Conservation (phyloP, 2,797 vertebrate species). For the Myotis planiceps region DNA sequence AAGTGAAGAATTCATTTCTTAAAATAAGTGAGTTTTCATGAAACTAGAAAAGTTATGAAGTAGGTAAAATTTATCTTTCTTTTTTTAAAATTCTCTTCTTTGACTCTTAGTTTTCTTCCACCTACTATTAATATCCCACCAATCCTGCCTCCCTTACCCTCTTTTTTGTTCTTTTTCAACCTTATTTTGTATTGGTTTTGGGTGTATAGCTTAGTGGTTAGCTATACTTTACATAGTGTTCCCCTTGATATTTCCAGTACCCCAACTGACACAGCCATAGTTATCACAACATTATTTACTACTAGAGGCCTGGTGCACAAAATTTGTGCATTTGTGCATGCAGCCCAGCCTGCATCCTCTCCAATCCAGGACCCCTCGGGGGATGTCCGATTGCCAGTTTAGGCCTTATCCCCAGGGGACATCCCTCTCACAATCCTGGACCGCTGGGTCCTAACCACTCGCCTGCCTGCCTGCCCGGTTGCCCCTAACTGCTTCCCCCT, state of each 20-base stretch:
- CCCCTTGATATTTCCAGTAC: not conserved
- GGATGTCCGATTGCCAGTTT: too few relatives aligned
- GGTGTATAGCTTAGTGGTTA: not conserved
- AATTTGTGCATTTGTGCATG: too few relatives aligned
- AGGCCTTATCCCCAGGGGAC: too few relatives aligned
- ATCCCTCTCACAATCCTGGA: too few relatives aligned
- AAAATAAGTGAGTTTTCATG: not conserved
- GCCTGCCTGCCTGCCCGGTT: too few relatives aligned
- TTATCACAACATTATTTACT: not conserved
- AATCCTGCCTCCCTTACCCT: not conserved
- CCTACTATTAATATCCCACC: not conserved
- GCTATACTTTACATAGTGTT: not conserved
- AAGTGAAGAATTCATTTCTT: not conserved
- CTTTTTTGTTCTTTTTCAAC: not conserved
- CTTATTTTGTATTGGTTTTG: not conserved
- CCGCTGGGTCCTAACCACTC: too few relatives aligned
- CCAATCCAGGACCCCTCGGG: too few relatives aligned
- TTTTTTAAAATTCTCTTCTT: not conserved
- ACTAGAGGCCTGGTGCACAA: too few relatives aligned
- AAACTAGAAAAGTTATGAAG: not conserved
- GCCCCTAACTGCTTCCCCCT: too few relatives aligned
- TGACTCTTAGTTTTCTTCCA: not conserved
- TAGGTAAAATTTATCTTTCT: not conserved
- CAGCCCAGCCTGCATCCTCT: too few relatives aligned
- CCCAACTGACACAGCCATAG: not conserved